These are phyloP conservation scores for Globodera ellingtonae DNA, from an alignment of 1,140 invertebrate species.

Conservation along the genomic window DNA sequence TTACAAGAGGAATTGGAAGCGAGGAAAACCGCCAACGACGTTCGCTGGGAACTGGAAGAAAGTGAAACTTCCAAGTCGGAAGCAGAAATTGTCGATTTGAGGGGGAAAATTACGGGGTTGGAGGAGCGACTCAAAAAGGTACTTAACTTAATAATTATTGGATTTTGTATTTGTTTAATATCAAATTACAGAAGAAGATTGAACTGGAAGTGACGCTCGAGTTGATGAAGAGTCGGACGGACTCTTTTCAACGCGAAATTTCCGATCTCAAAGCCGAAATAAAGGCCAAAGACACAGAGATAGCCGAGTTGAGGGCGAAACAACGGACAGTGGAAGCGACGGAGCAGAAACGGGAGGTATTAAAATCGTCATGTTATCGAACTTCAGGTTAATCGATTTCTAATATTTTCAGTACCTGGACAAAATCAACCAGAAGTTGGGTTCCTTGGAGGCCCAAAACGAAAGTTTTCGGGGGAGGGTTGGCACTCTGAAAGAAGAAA, in stretches of 20 bases:
- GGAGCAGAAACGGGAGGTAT: constrained; percentile 2
- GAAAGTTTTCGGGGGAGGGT: constrained; percentile 37
- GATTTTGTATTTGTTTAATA: neutral
- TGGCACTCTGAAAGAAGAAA: constrained; percentile 29
- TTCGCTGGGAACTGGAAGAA: constrained; percentile 33
- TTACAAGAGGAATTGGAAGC: constrained; percentile 40
- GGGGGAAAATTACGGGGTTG: constrained; percentile 23
- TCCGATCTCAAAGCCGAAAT: constrained; percentile 22
- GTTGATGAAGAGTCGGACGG: constrained; percentile 26
- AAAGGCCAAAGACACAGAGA: constrained; percentile 21
- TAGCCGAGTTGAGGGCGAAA: constrained; percentile 5
- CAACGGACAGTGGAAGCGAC: neutral
- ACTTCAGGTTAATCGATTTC: no score
- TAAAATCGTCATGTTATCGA: neutral
- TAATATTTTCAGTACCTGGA: constrained; percentile 27
- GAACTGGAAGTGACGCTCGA: constrained; percentile 29
- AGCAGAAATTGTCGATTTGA: constrained; percentile 32
- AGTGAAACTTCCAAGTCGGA: constrained; percentile 34
- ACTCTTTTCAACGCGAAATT: constrained; percentile 27
- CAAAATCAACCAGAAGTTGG: constrained; percentile 21
- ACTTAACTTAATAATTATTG: neutral
- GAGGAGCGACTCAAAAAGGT: constrained; percentile 29
- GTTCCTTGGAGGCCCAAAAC: constrained; percentile 24
- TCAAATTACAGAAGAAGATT: constrained; percentile 36
- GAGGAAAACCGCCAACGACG: constrained; percentile 28